Base-by-base conservation (phyloP, 2,888 invertebrate genomes). In the Melanotus villosus region DNA sequence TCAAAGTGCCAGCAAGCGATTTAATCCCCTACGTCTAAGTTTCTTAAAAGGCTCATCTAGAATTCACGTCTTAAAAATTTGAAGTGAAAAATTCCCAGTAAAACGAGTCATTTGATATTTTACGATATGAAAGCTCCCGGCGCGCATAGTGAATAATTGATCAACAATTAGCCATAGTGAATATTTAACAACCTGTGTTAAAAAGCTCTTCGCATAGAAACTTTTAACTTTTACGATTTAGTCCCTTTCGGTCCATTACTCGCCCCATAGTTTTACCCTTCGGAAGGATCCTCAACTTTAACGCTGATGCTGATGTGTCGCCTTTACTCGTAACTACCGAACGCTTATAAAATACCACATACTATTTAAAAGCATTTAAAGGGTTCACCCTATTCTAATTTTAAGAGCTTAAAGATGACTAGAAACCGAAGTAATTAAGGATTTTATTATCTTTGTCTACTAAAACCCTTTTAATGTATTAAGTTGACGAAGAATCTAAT, bases 151-250 rank as follows among this genome's bases (percentile, higher is more conserved):
- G 71, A 74, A 76, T 75, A 73, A 75, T 75, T 73, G 59, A 76
- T 73, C 67, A 64, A 71, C 74, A 76, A 76, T 76, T 75, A 75
- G 74, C 67, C 59, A 65, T 69, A 63, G 67, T 76, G 60, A 75
- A 76, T 74, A 69, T 72, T 74, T 72, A 73, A 74, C 47, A 64
- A 50, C 47, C 60, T 30, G 19, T 16, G 67, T 58, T 71, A 67
- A 67, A 71, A 64, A 67, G 67, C 71, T 64, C 56, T 58, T 68
- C 63, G 58, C 63, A 68, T 64, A 63, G 57, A 60, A 60, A 67
- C 56, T 56, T 41, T 66, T 66, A 66, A 66, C 52, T 59, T 67
- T 67, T 67, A 67, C 56, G 62, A 56, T 54, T 56, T 52, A 54
- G 62, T 57, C 62, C 67, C 47, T 45, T 56, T 67, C 47, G 43